phyloP scores from a whole-genome alignment of 2,113 vertebrate species.

The Catagonus wagneri region DNA sequence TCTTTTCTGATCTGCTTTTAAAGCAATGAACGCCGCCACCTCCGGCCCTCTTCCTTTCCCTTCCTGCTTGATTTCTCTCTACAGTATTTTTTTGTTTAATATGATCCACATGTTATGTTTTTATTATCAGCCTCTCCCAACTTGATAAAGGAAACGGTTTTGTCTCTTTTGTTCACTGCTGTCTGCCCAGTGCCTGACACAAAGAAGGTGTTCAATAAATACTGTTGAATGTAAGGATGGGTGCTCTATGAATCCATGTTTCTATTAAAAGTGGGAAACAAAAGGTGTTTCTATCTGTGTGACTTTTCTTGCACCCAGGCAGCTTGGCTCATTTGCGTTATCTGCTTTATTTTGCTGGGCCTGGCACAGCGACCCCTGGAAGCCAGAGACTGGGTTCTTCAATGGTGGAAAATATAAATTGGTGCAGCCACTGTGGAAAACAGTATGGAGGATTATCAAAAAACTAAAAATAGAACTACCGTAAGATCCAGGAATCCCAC shows the following conservation, averaged over 20 bases:
- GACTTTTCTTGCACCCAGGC: not conserved
- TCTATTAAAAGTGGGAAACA: not conserved
- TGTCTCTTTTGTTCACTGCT: not conserved
- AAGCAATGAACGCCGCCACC: not conserved
- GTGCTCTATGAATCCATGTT: not conserved
- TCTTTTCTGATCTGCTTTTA: not conserved
- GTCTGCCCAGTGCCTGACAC: not conserved
- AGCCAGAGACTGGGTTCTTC: not conserved
- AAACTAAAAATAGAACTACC: no score
- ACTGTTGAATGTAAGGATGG: not conserved
- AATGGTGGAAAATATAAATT: not conserved
- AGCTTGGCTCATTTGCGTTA: not conserved
- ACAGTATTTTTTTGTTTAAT: not conserved
- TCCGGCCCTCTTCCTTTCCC: not conserved
- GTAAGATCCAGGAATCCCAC: not conserved
- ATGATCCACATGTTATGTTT: not conserved
- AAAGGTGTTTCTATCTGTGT: not conserved
- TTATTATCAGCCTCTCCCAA: not conserved
- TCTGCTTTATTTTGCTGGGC: not conserved
- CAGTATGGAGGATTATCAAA: rapidly evolving
- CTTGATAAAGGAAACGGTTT: not conserved
- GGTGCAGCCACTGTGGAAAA: no score
- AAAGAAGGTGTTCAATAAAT: not conserved
- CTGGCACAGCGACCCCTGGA: not conserved
- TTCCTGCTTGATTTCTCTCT: not conserved